Evolutionary conservation across 2,888 invertebrate genomes (phyloP), one percentile per base, ranked within the genome.

Genomic region (Zygothrica quintamaculata): DNA sequence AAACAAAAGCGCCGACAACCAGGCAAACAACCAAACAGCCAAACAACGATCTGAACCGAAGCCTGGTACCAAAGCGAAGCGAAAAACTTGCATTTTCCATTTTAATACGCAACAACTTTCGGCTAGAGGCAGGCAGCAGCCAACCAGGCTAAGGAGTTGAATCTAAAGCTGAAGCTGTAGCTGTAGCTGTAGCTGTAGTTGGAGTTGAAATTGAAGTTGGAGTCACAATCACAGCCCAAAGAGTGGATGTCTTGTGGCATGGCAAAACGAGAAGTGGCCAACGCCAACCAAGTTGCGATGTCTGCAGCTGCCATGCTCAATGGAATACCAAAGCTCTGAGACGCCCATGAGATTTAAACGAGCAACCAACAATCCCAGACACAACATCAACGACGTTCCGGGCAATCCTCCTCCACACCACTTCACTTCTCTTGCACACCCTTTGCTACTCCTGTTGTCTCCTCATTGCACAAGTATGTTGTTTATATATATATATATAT

Each of bases 61-160:
- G n/a, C 7, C 26, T 42, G 36, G 18, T 62, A 48, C 56, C 29
- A 29, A 29, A 29, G 48, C 46, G 34, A 39, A 59, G 65, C 71
- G 58, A 78, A 85, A 84, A 80, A 82, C 72, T 82, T 84, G 82
- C 82, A 82, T 86, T 82, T 82, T 86, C 82, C 86, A 82, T 82
- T 82, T 81, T 77, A 72, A 86, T 82, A 80, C 82, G 74, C 82
- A 82, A 84, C 82, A 84, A 84, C 84, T 80, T 86, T 84, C 77
- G 73, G 80, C 69, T 77, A 84, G 71, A 74, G 74, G 71, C 80
- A 76, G 56, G 59, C 74, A 12, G 3, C 42, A 29, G 16, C 15
- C 29, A 50, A 26, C 18, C 34, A 25, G 25, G 46, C 65, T 33
- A 36, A 67, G 34, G 52, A 64, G 43, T 52, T 44, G 29, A 26